Evolutionary conservation across 2,113 vertebrate species (phyloP).

Genomic region (Aspiorhynchus laticeps): DNA sequence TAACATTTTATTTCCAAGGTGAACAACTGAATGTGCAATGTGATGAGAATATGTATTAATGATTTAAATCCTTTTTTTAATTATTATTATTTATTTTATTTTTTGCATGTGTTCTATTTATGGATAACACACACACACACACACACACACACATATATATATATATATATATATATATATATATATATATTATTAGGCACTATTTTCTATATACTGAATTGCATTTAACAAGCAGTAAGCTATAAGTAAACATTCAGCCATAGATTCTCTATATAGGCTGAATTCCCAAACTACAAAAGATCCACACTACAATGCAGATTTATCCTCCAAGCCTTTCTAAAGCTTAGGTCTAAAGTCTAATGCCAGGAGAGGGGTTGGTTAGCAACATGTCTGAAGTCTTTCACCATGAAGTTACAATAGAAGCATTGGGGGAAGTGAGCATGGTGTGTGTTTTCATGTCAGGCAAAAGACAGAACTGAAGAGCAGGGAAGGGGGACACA

Average conservation of each 20-base stretch:
- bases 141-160: too few relatives aligned
- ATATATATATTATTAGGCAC: neutral
- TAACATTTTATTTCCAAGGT: neutral
- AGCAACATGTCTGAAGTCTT: slow-evolving; percentile 31
- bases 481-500: slow-evolving; percentile 56
- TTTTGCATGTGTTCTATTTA: too few relatives aligned
- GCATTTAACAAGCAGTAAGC: neutral
- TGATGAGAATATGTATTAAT: too few relatives aligned
- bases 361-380: neutral
- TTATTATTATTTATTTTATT: too few relatives aligned
- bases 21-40: too few relatives aligned
- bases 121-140: too few relatives aligned
- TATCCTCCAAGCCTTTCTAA: neutral
- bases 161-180: too few relatives aligned
- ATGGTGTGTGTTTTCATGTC: slow-evolving; percentile 52
- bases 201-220: neutral
- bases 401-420: slow-evolving; percentile 40
- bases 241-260: neutral
- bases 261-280: neutral
- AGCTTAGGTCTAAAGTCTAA: slow-evolving; percentile 20
- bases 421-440: slow-evolving; percentile 45
- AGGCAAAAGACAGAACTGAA: slow-evolving; percentile 64
- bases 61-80: neutral
- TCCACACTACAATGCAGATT: neutral
- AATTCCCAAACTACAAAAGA: neutral